Base-by-base conservation (phyloP, 2,797 vertebrate species). In the Psittacula echo region DNA sequence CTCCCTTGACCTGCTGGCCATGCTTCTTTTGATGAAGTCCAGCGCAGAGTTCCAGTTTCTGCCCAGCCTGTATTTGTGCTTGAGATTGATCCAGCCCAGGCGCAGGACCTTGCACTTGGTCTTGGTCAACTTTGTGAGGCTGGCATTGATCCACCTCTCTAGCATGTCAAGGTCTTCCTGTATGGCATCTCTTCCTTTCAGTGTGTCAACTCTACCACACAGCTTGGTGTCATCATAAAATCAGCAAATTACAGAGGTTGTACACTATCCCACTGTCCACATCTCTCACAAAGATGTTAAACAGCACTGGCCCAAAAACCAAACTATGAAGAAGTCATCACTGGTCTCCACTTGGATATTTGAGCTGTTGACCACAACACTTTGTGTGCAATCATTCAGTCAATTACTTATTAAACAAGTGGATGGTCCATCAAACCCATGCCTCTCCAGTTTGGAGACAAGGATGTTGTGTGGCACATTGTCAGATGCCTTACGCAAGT, bases 391-490 rank as follows among this genome's bases (percentile, higher is more conserved):
- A n/a, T n/a, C 32, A n/a, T 56, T 32, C 19, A n/a, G 12, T 4
- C 13, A 10, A 56, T n/a, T 56, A 14, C 54, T n/a, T 10, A n/a
- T 23, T 21, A 3, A 56, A 20, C 20, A 9, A 56, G 13, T 56
- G 32, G 6, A 13, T 13, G 1, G 1, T n/a, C 13, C 13, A 5
- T n/a, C 21, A 56, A 34, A 22, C 6, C 4, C 6, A n/a, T 23
- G 32, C 13, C 32, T 56, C 32, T n/a, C 32, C 54, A 22, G 32
- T n/a, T 56, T n/a, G n/a, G 54, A n/a, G 20, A n/a, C 32, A 34
- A 34, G 34, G 34, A 34, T 34, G 34, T 34, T 34, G 34, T 34
- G 34, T 34, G 34, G 34, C 34, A 34, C 34, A 34, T 34, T 34
- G 34, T 34, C 34, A 34, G 34, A 34, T 34, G 34, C 34, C 34